Evolutionary conservation across 2,797 vertebrate genomes (phyloP), one percentile per base, ranked within the genome.

Genomic region (Enteromius anoplus): DNA sequence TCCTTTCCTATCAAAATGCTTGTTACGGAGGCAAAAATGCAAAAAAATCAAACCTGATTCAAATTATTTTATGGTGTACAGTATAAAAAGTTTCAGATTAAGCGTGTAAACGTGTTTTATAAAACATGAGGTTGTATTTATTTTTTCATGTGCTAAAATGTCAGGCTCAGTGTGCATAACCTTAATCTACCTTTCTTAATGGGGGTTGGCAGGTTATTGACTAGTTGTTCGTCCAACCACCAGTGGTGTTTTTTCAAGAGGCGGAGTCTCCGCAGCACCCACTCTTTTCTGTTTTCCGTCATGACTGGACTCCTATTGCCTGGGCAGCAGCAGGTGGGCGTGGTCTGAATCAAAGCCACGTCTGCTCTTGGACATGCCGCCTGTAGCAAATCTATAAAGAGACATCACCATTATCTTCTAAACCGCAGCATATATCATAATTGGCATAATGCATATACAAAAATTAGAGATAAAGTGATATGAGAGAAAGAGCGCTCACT

Each of bases 201-300:
- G 3, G 86, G 83, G 0, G 94, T 93, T 0, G 97, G 95, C 15
- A 98, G 87, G 19, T 78, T 91, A 68, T 93, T 88, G 72, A 94
- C 90, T n/a, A 95, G 88, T 37, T 92, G 87, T 58, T 96, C 91
- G 4, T 98, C 96, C 91, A 96, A 81, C 88, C 96, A 95, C 94
- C 94, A 96, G 64, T 94, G 88, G 34, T 90, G 90, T 73, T 90
- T 90, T 3, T 86, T 89, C 70, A 93, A 84, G 3, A 94, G 93
- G 1, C 88, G 86, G 78, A 91, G 94, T 76, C 85, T 91, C 37
- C 51, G 85, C 21, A 86, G 77, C 37, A 92, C 89, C 90, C 91
- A 91, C 9, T 92, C 94, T 82, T 75, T 92, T 15, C 87, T 92
- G 37, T 88, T 92, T 49, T 95, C 93, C 2, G 7, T 65, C 75